Evolutionary conservation across 1,140 invertebrate genomes (phyloP).

Genomic region (Maniola jurtina): DNA sequence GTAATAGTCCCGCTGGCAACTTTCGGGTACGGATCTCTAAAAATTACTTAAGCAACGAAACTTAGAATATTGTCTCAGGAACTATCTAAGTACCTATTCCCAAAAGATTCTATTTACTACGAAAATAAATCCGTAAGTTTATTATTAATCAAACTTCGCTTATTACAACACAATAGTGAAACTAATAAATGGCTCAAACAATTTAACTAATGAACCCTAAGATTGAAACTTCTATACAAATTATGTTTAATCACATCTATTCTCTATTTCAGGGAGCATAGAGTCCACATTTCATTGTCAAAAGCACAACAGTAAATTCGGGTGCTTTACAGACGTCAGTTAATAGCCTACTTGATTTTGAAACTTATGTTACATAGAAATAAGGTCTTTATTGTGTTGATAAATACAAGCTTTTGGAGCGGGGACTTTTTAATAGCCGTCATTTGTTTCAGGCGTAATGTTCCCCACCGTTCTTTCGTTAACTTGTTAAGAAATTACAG

Average conservation of each 20-base stretch:
- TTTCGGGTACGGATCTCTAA: no score
- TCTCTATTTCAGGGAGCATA: neutral
- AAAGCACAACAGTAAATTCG: neutral
- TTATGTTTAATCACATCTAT: neutral
- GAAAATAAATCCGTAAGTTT: neutral
- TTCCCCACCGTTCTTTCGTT: constrained; percentile 11
- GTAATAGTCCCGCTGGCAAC: no score
- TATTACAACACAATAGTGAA: constrained; percentile 1
- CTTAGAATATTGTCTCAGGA: no score
- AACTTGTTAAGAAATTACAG: constrained; percentile 14
- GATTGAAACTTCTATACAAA: constrained; percentile 18
- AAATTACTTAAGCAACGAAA: no score
- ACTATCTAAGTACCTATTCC: no score
- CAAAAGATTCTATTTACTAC: no score
- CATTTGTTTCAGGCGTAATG: constrained; percentile 34
- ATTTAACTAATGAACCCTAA: constrained; percentile 22
- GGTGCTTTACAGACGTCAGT: neutral
- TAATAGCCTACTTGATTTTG: neutral
- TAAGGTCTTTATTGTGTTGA: constrained; percentile 7
- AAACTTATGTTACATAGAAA: neutral
- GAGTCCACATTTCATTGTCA: neutral
- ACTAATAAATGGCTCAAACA: constrained; percentile 5
- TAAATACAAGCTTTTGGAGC: neutral
- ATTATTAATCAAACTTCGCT: neutral
- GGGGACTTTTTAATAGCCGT: constrained; percentile 29